Evolutionary conservation across 2,113 vertebrate genomes (phyloP).

Genomic region (Erpornis zantholeuca): DNA sequence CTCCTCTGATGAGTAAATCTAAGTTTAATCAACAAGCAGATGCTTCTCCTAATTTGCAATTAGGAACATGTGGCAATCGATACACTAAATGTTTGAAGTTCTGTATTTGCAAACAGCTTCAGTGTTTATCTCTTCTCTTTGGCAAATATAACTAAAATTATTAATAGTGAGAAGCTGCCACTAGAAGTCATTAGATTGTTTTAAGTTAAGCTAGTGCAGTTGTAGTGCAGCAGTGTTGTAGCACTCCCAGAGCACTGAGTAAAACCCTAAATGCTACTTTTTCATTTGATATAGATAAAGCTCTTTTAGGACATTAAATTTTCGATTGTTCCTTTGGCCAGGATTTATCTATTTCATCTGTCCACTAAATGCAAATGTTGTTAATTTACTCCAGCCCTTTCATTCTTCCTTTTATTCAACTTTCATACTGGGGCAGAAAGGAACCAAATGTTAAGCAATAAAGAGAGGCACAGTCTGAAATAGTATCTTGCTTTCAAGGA

Average conservation of each 20-base stretch:
- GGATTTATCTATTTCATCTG: background rate
- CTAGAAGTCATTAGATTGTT: background rate
- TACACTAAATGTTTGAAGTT: background rate
- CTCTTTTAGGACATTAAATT: background rate
- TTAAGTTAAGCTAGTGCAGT: background rate
- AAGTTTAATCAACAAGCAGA: background rate
- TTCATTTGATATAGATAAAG: background rate
- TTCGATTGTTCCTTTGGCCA: background rate
- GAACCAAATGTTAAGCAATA: background rate
- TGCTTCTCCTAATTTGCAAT: background rate
- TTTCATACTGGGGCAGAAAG: background rate
- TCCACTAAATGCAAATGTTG: background rate
- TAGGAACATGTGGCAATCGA: background rate
- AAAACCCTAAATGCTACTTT: background rate
- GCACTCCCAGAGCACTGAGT: background rate
- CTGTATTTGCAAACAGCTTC: background rate
- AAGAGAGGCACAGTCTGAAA: background rate
- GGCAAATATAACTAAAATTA: background rate
- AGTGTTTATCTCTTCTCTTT: background rate
- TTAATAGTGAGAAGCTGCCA: background rate
- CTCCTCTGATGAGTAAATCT: background rate
- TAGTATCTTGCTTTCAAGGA: slow-evolving; percentile 72
- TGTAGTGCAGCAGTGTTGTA: background rate
- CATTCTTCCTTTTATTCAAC: background rate
- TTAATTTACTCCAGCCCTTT: background rate